Conservation (phyloP, 1,140 invertebrate species). For the Halictus rubicundus region DNA sequence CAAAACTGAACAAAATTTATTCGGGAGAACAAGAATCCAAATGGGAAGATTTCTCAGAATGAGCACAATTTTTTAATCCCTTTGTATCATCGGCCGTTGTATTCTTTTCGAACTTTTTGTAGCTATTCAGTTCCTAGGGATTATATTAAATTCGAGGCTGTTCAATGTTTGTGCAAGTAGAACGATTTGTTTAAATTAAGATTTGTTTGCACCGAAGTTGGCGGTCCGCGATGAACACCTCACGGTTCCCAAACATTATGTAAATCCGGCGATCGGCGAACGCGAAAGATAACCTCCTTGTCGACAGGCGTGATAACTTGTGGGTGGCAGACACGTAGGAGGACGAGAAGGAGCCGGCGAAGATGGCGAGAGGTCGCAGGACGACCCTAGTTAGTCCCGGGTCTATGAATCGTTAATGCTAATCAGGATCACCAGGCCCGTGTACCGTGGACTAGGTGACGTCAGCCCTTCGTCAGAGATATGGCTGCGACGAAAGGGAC, state of each 20-base stretch:
- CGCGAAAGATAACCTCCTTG: conserved; percentile 69
- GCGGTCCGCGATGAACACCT: background rate
- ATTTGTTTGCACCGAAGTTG: background rate
- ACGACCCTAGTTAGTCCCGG: conserved; percentile 73
- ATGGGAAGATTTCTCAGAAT: too few species aligned
- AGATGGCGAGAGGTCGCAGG: conserved; percentile 68
- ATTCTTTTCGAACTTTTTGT: too few species aligned
- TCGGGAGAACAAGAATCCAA: too few species aligned
- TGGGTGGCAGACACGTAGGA: conserved; percentile 45
- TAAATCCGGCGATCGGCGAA: conserved; percentile 73
- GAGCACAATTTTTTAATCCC: too few species aligned
- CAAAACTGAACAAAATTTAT: too few species aligned
- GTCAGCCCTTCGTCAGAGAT: conserved; percentile 73
- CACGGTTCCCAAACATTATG: conserved; percentile 65
- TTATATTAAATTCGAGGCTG: too few species aligned
- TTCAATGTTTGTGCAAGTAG: background rate
- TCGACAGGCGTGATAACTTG: conserved; percentile 64
- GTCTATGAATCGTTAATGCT: conserved; percentile 78
- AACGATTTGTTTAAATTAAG: background rate
- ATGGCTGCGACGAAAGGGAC: conserved; percentile 63
- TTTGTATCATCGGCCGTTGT: too few species aligned
- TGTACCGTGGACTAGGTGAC: conserved; percentile 65
- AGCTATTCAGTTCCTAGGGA: too few species aligned
- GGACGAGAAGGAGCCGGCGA: conserved; percentile 58
- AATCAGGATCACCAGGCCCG: conserved; percentile 73